These are phyloP conservation scores for Mimas tiliae DNA, from an alignment of 2,888 invertebrate genomes.

Conservation along the genomic window DNA sequence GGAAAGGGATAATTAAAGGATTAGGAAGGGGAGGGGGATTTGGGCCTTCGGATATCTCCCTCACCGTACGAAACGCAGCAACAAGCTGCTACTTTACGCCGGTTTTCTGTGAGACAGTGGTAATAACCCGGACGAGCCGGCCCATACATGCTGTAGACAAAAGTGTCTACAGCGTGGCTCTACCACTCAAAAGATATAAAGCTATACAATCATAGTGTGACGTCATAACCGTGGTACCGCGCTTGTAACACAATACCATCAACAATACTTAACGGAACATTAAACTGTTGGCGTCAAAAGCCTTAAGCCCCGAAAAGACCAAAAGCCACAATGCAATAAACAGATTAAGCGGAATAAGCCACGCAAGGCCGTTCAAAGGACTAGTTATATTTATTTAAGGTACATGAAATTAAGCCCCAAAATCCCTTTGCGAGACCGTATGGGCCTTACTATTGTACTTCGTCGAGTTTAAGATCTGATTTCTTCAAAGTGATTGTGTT, in stretches of 20 bases:
- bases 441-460: slow-evolving; percentile 34
- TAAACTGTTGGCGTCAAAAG: not conserved
- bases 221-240: not conserved
- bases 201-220: too few species aligned
- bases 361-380: slow-evolving; percentile 16
- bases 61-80: too few species aligned
- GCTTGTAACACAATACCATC: not conserved
- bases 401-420: slow-evolving; percentile 40
- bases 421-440: slow-evolving; percentile 39
- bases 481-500: too few species aligned
- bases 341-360: slow-evolving; percentile 22
- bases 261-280: not conserved
- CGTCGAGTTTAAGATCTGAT: not conserved
- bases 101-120: too few species aligned
- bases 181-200: too few species aligned
- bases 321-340: slow-evolving; percentile 21
- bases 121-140: too few species aligned
- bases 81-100: too few species aligned
- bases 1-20: too few species aligned
- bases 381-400: slow-evolving; percentile 43
- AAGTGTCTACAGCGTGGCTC: too few species aligned
- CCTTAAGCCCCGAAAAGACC: slow-evolving; percentile 6
- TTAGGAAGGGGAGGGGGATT: too few species aligned
- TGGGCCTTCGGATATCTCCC: too few species aligned
- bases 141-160: too few species aligned